These are phyloP conservation scores for Xylocampa areola DNA, from an alignment of 2,888 invertebrate genomes.

Conservation along the genomic window DNA sequence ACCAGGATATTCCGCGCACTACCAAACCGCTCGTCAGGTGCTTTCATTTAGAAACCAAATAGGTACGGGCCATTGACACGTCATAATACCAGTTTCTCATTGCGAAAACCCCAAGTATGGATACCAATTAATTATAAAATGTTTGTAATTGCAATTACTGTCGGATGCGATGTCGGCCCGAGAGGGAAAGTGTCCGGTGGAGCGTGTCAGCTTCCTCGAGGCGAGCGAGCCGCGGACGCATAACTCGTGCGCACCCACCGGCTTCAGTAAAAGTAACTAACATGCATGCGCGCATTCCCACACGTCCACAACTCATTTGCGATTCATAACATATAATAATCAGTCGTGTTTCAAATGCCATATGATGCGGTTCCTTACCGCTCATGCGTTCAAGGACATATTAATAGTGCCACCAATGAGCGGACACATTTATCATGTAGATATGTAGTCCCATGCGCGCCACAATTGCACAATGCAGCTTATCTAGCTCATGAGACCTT, in stretches of 20 bases:
- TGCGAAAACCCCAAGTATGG: slow-evolving; percentile 65
- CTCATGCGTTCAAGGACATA: slow-evolving; percentile 82
- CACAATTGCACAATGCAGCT: slow-evolving; percentile 84
- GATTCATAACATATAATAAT: slow-evolving; percentile 61
- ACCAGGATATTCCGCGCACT: slow-evolving; percentile 55
- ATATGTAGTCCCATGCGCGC: slow-evolving; percentile 72
- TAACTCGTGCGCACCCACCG: slow-evolving; percentile 62
- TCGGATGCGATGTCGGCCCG: slow-evolving; percentile 74
- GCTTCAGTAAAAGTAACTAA: slow-evolving; percentile 74
- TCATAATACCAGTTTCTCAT: slow-evolving; percentile 58
- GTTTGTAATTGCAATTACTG: slow-evolving; percentile 71
- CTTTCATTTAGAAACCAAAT: slow-evolving; percentile 76
- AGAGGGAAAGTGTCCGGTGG: slow-evolving; percentile 85
- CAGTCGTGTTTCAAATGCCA: slow-evolving; percentile 61
- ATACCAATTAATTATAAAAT: slow-evolving; percentile 67
- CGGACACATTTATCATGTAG: slow-evolving; percentile 79
- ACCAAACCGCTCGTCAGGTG: slow-evolving; percentile 67
- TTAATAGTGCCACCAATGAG: slow-evolving; percentile 81
- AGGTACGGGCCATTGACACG: slow-evolving; percentile 64
- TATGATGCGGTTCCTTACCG: slow-evolving; percentile 61
- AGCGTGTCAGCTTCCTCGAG: slow-evolving; percentile 77
- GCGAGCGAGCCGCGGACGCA: slow-evolving; percentile 57
- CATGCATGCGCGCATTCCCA: slow-evolving; percentile 64
- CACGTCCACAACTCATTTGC: slow-evolving; percentile 64
- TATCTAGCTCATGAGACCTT: slow-evolving; percentile 81